Base-by-base conservation (phyloP, 2,888 invertebrate species). In the Celastrina argiolus region DNA sequence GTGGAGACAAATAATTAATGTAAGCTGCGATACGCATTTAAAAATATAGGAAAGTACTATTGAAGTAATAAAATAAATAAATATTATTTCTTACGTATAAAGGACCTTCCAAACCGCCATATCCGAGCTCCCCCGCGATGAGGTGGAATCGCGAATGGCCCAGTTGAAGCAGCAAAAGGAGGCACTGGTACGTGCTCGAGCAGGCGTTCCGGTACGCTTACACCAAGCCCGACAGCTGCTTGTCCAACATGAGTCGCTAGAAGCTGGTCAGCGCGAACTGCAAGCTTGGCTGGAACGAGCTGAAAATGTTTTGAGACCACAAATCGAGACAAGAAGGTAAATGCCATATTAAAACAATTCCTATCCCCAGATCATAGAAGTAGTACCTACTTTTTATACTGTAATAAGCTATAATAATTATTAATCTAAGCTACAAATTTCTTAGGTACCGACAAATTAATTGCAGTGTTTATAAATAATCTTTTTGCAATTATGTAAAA, bases 61-160 rank as follows among this genome's bases (percentile, higher is more conserved):
- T 5, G 2, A 8, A 7, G 45, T 18, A 45, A 1, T 63, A 45
- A 12, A 65, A 59, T 16, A 0, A 64, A 56, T n/a, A 51, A 31
- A 45, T 22, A 7, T 26, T 65, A 26, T 66, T 12, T 2, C 2
- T 28, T 59, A 34, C 8, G 12, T 66, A 76, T 77, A 4, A 68
- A 91, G 97, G 81, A 96, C 96, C 67, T 98, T 98, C 88, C 98
- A 98, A 86, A 94, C 94, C 10, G 92, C 98, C 2, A 97, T 98
- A 66, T 97, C 96, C 69, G 97, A 98, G 80, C 91, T 98, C 66
- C 95, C 96, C 0, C 94, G 97, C 36, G 97, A 98, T 64, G 97
- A 97, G 77, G 97, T 98, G 0, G 97, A 97, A 75, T 93, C 94
- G 69, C 97, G 97, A 94, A 97, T 98, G 96, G 93, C 94, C 56